phyloP scores from a whole-genome alignment of 2,888 invertebrate genomes.

The Drosophila percnosoma region DNA sequence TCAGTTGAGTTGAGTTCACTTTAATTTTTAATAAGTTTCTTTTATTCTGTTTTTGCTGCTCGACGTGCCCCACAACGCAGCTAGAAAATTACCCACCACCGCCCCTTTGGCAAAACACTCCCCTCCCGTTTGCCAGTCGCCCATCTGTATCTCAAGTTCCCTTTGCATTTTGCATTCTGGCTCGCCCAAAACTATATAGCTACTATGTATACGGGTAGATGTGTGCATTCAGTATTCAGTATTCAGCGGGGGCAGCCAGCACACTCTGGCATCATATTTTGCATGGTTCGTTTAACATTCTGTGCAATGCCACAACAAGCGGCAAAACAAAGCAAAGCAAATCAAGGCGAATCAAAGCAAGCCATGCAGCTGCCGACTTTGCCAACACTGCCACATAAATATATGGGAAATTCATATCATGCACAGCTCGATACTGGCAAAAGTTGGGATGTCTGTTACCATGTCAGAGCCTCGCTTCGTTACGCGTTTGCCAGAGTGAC shows the following conservation, averaged over 20 bases:
- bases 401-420: conserved; percentile 36
- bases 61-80: conserved; percentile 29
- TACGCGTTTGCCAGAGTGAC: background rate
- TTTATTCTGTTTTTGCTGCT: conserved; percentile 25
- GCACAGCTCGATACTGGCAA: conserved; percentile 23
- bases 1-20: conserved; percentile 18
- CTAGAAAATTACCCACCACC: background rate
- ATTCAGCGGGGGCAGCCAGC: conserved; percentile 3
- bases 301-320: conserved; percentile 63
- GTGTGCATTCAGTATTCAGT: conserved; percentile 5
- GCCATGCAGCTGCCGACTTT: conserved; percentile 46
- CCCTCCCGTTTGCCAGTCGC: background rate
- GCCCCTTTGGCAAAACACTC: background rate
- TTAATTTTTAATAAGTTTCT: conserved; percentile 48
- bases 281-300: conserved; percentile 80
- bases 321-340: conserved; percentile 37
- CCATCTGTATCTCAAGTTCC: conserved; percentile 4
- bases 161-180: conserved; percentile 48
- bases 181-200: conserved; percentile 40
- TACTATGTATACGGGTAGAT: background rate
- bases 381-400: conserved; percentile 2
- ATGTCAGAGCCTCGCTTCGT: conserved; percentile 4
- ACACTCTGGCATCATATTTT: conserved; percentile 69
- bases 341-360: conserved; percentile 19
- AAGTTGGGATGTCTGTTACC: conserved; percentile 12